A percentile compares a stretch with the other conserved stretches of the same genome.
Evolutionary conservation across 2,113 vertebrate genomes (phyloP).

Genomic region (Silurus meridionalis): DNA sequence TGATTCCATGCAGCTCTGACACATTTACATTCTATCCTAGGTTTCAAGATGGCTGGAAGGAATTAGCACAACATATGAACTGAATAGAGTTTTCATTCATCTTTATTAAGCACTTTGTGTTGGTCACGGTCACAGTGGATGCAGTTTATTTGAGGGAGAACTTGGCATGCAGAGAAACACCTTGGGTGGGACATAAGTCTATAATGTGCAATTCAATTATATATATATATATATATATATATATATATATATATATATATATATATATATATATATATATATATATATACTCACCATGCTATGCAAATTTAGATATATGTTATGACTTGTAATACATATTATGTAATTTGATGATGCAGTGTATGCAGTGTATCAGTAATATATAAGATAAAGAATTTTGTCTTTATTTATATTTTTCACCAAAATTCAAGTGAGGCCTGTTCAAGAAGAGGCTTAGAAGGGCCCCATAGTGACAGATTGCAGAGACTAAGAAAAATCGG

Average conservation of each 20-base stretch:
- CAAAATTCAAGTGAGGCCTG: not conserved
- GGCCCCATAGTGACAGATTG: constrained; percentile 48
- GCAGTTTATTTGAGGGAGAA: not conserved
- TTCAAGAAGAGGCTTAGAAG: constrained; percentile 12
- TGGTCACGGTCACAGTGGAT: not conserved
- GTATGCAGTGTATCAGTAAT: not conserved
- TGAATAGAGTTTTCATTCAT: not conserved
- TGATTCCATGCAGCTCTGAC: not conserved
- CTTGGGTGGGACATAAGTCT: not conserved
- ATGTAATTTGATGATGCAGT: not conserved
- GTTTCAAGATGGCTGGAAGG: not conserved
- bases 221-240: too few relatives aligned
- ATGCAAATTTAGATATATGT: not conserved
- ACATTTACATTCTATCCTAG: not conserved
- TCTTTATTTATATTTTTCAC: not conserved
- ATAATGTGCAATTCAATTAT: not conserved
- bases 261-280: too few relatives aligned
- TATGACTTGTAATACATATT: too few relatives aligned
- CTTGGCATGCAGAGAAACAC: not conserved
- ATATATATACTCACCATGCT: too few relatives aligned
- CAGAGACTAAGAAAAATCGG: constrained; percentile 39
- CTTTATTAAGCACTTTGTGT: not conserved
- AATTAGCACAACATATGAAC: not conserved
- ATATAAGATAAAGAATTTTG: not conserved
- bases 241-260: too few relatives aligned